Percentiles rank a stretch among this genome's conserved stretches.
phyloP scores from a whole-genome alignment of 92 coral and sea anemone species.

The Porites rus region DNA sequence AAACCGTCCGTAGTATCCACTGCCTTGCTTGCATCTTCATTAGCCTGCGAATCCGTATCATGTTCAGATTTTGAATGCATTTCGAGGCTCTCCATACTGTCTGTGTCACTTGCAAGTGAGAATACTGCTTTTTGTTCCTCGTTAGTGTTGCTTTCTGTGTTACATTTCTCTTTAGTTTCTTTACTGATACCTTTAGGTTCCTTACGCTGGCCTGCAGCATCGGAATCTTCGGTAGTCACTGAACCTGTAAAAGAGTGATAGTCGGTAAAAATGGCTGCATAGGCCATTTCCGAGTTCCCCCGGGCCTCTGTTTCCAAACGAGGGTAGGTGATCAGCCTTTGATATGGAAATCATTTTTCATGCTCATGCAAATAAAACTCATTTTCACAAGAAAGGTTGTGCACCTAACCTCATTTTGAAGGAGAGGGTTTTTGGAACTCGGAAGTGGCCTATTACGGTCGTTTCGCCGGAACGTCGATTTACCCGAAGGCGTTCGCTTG shows the following conservation, averaged over 20 bases:
- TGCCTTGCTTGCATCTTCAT: slow-evolving; percentile 36
- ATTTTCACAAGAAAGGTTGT: no score
- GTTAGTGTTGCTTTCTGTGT: slow-evolving; percentile 11
- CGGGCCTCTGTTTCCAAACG: no score
- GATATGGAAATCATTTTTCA: no score
- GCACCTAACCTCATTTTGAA: no score
- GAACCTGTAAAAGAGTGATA: slow-evolving; percentile 55
- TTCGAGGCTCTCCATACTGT: slow-evolving; percentile 56
- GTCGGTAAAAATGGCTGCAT: not conserved
- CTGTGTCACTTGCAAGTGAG: slow-evolving; percentile 68
- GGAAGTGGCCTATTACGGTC: no score
- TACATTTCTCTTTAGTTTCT: not conserved
- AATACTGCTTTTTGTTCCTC: slow-evolving; percentile 25
- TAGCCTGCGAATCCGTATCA: not conserved
- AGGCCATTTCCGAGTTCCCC: no score
- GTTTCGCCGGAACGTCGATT: no score
- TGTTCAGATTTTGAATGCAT: slow-evolving; percentile 26
- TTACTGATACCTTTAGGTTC: slow-evolving; percentile 42
- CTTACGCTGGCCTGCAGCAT: slow-evolving; percentile 76
- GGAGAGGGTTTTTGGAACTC: no score
- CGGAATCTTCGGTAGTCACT: slow-evolving; percentile 70
- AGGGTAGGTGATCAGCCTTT: no score
- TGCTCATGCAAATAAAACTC: no score
- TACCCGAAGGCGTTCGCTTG: no score
- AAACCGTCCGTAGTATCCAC: slow-evolving; percentile 57